Base-by-base conservation (phyloP, 2,113 vertebrate genomes). In the Cyrtonyx montezumae region DNA sequence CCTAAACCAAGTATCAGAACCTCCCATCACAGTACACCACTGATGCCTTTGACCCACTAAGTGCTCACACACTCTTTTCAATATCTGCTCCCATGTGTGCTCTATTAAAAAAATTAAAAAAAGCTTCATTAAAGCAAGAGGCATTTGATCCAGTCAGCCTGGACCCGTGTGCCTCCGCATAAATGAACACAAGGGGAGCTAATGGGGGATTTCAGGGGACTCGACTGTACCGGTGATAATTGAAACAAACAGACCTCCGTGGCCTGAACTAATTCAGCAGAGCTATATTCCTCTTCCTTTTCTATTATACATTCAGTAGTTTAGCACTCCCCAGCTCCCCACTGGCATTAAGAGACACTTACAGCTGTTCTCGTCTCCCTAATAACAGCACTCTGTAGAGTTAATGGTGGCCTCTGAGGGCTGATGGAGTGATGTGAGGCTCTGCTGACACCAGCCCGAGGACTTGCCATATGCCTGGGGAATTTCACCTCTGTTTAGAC, bases 231-330 rank as follows among this genome's bases (percentile, higher is more conserved):
- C 61, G 5, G 32, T 59, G 76, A 77, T 92, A 94, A 96, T 73
- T 96, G 96, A 95, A 96, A 95, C 94, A 91, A 96, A 94, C 79
- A 90, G 90, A 96, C 34, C 77, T 90, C 89, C 17, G 79, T 82
- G 91, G 90, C 67, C 77, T 79, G 16, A 34, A 43, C 66, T 58
- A 55, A 85, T 85, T 91, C 92, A 71, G 75, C 16, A 34, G 46
- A 90, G 82, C 79, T 83, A 51, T 30, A 34, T 53, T 84, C 51
- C 75, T 88, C 55, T 58, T 89, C 78, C 56, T 30, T 89, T 84
- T 80, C 30, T 63, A 90, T 95, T 94, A 84, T 58, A 71, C 62
- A 93, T 67, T 92, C 76, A 53, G 92, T 9, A 61, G 90, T 36
- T 96, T n/a, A 87, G 76, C 65, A 11, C 79, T 88, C 61, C 73